Evolutionary conservation across 2,797 vertebrate genomes (phyloP).

Genomic region (Geotrypetes seraphini): DNA sequence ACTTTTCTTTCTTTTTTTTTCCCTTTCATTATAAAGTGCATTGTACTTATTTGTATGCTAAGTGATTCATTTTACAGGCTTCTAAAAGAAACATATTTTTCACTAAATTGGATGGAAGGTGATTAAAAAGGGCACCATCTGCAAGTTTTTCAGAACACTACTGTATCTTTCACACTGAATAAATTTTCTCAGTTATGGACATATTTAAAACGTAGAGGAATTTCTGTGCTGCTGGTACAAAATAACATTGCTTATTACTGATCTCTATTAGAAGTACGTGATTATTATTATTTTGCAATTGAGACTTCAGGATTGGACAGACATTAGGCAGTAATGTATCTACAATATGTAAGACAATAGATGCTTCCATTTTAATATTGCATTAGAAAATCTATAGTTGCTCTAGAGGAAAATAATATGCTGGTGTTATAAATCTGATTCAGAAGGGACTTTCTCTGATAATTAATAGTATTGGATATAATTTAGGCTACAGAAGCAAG

Average conservation of each 20-base stretch:
- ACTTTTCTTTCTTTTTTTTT: slow-evolving; percentile 9
- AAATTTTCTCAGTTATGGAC: background rate
- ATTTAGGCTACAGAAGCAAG: too few species aligned
- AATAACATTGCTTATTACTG: slow-evolving; percentile 11
- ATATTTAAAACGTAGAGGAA: too few species aligned
- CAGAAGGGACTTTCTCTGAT: too few species aligned
- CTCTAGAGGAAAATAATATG: too few species aligned
- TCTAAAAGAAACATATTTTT: slow-evolving; percentile 4
- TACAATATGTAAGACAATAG: too few species aligned
- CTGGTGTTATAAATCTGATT: too few species aligned
- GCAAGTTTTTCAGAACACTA: background rate
- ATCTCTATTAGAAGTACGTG: background rate
- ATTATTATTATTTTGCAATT: too few species aligned
- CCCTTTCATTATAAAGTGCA: slow-evolving; percentile 18
- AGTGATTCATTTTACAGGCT: slow-evolving; percentile 14
- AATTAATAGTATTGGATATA: too few species aligned
- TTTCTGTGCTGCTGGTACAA: slow-evolving; percentile 2
- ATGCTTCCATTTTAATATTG: too few species aligned
- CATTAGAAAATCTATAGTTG: too few species aligned
- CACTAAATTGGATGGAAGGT: background rate
- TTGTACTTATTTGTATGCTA: slow-evolving; percentile 16
- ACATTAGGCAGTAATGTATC: too few species aligned
- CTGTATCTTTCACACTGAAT: background rate
- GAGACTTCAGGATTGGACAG: too few species aligned
- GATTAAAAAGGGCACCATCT: background rate